Conservation (phyloP, 1,140 invertebrate genomes). For the Zaprionus camerounensis region DNA sequence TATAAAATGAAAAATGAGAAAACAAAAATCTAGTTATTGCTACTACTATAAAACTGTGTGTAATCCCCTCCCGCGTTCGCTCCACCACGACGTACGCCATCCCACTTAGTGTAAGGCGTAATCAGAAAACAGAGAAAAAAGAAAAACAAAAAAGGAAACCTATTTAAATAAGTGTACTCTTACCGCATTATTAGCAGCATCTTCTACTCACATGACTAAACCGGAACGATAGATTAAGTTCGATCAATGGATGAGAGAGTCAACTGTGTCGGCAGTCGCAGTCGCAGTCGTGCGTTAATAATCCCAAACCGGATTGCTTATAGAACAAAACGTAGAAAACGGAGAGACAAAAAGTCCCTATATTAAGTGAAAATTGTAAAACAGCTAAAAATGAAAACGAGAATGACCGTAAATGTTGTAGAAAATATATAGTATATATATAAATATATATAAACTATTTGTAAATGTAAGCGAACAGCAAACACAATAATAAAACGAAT, state of each 20-base stretch:
- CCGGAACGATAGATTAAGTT: conserved; percentile 37
- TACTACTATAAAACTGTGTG: conserved; percentile 52
- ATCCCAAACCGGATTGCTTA: conserved; percentile 70
- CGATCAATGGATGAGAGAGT: conserved; percentile 27
- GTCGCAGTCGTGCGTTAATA: conserved; percentile 32
- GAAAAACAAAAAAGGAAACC: conserved; percentile 43
- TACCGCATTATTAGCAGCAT: conserved; percentile 80
- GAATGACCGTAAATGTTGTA: conserved; percentile 78
- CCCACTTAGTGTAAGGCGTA: conserved; percentile 53
- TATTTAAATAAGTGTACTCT: conserved; percentile 75
- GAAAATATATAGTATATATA: conserved; percentile 80
- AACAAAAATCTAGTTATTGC: conserved; percentile 74
- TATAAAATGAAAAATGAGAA: conserved; percentile 49
- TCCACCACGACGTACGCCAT: conserved; percentile 34
- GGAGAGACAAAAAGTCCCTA: conserved; percentile 70
- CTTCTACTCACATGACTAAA: conserved; percentile 79
- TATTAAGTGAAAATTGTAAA: conserved; percentile 68
- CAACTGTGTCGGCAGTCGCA: conserved; percentile 30
- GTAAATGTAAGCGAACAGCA: conserved; percentile 76
- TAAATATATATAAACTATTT: conserved; percentile 73
- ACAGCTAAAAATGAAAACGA: conserved; percentile 68
- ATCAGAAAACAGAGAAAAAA: conserved; percentile 38
- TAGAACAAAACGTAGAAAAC: conserved; percentile 71
- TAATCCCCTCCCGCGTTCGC: conserved; percentile 58
- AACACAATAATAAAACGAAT: conserved; percentile 72